These are phyloP conservation scores for Rhagologus leucostigma DNA, from an alignment of 2,113 vertebrate genomes.

Conservation along the genomic window DNA sequence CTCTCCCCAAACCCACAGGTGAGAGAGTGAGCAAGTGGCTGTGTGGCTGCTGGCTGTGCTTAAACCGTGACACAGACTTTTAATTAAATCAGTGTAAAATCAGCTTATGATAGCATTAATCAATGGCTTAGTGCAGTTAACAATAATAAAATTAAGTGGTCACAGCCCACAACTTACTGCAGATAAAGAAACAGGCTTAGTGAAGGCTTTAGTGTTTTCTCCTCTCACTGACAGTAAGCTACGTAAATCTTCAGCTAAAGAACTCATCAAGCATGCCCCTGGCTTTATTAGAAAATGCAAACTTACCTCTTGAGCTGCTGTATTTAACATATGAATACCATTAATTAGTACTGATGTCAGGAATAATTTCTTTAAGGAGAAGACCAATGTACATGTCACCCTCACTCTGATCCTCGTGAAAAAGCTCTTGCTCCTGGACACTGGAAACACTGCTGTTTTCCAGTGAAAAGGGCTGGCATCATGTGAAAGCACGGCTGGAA, in stretches of 20 bases:
- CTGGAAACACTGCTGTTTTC: background rate
- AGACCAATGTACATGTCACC: background rate
- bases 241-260: background rate
- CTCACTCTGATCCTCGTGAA: background rate
- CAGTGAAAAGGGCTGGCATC: background rate
- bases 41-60: background rate
- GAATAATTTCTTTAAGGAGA: background rate
- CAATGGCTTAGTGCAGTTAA: background rate
- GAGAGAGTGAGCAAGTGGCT: background rate
- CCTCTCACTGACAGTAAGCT: background rate
- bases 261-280: background rate
- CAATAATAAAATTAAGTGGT: constrained; percentile 20
- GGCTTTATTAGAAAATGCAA: background rate
- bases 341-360: background rate
- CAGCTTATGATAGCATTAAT: background rate
- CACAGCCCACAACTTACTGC: background rate
- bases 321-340: background rate
- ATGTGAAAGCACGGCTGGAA: background rate
- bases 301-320: background rate
- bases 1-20: background rate
- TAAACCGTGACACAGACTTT: background rate
- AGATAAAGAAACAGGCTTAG: constrained; percentile 2
- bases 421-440: background rate
- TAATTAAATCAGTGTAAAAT: background rate
- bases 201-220: background rate